Conservation (phyloP, 1,140 invertebrate genomes). For the Tetramorium alpestre region DNA sequence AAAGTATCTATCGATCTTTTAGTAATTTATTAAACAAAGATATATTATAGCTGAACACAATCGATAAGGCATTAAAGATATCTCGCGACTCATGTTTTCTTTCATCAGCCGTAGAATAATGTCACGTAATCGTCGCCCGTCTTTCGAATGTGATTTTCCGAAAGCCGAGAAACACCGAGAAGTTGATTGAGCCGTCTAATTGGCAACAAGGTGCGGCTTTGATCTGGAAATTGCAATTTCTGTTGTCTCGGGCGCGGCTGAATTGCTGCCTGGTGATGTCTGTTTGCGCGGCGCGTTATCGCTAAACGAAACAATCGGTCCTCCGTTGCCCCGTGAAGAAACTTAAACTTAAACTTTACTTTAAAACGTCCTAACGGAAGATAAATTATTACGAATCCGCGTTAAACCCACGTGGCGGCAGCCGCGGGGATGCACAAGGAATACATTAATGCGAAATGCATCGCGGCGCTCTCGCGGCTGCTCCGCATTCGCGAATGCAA, state of each 20-base stretch:
- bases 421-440: conserved; percentile 52
- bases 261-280: conserved; percentile 6
- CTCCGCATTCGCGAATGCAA: conserved; percentile 27
- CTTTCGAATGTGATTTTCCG: not conserved
- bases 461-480: conserved; percentile 6
- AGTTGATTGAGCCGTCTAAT: conserved; percentile 43
- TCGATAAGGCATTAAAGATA: not conserved
- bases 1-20: not conserved
- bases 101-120: not conserved
- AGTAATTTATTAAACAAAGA: not conserved
- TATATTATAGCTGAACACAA: too few species aligned
- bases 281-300: conserved; percentile 38
- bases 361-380: conserved; percentile 32
- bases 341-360: conserved; percentile 2
- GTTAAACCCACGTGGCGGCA: conserved; percentile 48
- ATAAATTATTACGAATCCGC: conserved; percentile 58
- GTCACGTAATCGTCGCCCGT: not conserved
- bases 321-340: not conserved
- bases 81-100: not conserved
- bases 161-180: not conserved
- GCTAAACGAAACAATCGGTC: conserved; percentile 46
- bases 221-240: conserved; percentile 54
- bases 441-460: conserved; percentile 57
- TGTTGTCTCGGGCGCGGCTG: conserved; percentile 11
- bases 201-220: conserved; percentile 27